Percentiles rank a stretch among this genome's conserved stretches.
Evolutionary conservation across 1,140 invertebrate genomes (phyloP).

Genomic region (Caerostris darwini): DNA sequence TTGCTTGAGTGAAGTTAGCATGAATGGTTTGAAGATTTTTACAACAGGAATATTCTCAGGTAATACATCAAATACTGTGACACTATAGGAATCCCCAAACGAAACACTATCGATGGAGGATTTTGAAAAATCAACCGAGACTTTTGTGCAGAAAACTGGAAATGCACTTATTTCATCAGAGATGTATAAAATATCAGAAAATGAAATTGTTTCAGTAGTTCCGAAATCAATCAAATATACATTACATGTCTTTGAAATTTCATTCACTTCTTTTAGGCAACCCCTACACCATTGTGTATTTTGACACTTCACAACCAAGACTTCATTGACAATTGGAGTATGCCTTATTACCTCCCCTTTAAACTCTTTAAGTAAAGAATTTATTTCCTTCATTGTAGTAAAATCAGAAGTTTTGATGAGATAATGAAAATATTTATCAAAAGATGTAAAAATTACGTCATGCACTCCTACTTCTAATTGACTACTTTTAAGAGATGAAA

Average conservation of each 20-base stretch:
- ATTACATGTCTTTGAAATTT: not conserved
- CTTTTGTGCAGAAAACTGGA: constrained; percentile 45
- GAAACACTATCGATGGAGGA: not conserved
- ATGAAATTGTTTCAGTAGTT: not conserved
- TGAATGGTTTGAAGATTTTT: not conserved
- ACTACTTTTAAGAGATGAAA: not conserved
- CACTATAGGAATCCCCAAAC: constrained; percentile 29
- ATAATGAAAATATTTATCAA: constrained; percentile 36
- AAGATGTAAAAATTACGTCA: not conserved
- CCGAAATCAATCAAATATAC: constrained; percentile 34
- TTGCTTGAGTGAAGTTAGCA: not conserved
- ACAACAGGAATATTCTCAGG: not conserved
- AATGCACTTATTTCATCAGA: not conserved
- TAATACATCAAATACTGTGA: not conserved
- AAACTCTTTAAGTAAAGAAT: not conserved
- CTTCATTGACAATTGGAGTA: constrained; percentile 21
- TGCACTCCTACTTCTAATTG: not conserved
- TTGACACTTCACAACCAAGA: not conserved
- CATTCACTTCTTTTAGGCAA: not conserved
- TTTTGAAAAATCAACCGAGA: not conserved
- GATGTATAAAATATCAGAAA: constrained; percentile 30
- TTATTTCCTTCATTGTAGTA: constrained; percentile 5
- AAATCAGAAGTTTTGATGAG: not conserved
- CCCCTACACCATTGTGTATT: constrained; percentile 13
- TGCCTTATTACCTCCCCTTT: not conserved